These are phyloP conservation scores for Ctena decussata DNA, from an alignment of 2,888 invertebrate species.

Conservation along the genomic window DNA sequence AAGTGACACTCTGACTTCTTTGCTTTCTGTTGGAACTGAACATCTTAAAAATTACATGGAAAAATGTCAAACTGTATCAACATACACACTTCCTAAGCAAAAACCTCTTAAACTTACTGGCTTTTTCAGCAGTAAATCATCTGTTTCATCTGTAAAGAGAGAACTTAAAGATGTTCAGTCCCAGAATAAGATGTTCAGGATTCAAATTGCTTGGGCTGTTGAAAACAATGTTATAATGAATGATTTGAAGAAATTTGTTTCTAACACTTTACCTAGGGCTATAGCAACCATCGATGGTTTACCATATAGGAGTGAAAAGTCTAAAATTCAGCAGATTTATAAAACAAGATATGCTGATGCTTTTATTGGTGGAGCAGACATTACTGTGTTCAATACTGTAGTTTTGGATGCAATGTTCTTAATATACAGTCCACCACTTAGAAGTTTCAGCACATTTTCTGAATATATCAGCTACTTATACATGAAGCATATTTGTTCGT, in stretches of 20 bases:
- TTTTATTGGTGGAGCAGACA: background rate
- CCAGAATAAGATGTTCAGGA: background rate
- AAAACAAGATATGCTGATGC: background rate
- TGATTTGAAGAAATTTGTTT: background rate
- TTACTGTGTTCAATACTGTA: background rate
- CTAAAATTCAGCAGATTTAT: background rate
- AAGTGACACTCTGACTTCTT: background rate
- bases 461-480: background rate
- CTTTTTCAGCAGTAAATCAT: background rate
- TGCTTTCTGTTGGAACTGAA: background rate
- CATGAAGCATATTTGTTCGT: background rate
- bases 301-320: background rate
- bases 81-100: background rate
- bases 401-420: background rate
- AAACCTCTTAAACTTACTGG: background rate
- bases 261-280: background rate
- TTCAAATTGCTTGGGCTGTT: background rate
- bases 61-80: background rate
- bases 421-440: background rate
- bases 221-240: constrained; percentile 1
- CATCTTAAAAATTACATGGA: background rate
- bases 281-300: background rate
- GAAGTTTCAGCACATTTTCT: background rate
- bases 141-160: background rate
- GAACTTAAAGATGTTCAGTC: constrained; percentile 3